Conservation (phyloP, 2,797 vertebrate species). For the Eutrigla gurnardus region DNA sequence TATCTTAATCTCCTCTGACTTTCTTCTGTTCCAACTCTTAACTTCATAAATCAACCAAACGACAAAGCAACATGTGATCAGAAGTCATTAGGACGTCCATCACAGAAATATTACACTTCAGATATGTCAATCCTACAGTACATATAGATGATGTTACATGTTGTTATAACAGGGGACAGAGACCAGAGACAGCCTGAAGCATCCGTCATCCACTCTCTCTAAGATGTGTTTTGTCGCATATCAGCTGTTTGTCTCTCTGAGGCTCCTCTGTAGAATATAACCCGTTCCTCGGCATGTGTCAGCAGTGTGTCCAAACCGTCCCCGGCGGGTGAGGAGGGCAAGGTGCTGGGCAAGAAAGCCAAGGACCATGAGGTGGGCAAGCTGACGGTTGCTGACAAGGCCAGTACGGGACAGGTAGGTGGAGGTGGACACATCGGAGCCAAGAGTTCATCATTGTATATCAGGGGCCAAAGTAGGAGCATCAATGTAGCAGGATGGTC, state of each 20-base stretch:
- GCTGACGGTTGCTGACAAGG: conserved; percentile 91
- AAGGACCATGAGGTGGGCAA: conserved; percentile 85
- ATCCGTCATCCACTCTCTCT: neutral
- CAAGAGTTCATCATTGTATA: neutral
- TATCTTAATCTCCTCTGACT: neutral
- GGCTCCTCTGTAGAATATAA: neutral
- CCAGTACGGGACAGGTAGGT: conserved; percentile 91
- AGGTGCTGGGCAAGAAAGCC: conserved; percentile 41
- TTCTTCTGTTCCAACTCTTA: neutral
- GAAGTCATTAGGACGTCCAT: no score
- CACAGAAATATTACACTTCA: no score
- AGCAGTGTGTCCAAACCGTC: conserved; percentile 57
- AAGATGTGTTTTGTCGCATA: no score
- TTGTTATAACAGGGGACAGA: neutral
- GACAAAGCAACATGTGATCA: no score
- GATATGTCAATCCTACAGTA: neutral
- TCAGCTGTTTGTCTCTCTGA: neutral
- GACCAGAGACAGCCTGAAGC: neutral
- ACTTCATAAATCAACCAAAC: neutral
- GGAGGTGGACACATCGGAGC: neutral
- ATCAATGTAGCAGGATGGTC: no score
- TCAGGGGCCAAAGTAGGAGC: no score
- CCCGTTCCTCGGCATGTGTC: conserved; percentile 1
- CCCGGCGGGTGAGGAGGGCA: conserved; percentile 57
- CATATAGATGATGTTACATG: neutral